A percentile compares a stretch with the other conserved stretches of the same genome.
phyloP scores from a whole-genome alignment of 2,113 vertebrate genomes.

The Caloenas nicobarica region DNA sequence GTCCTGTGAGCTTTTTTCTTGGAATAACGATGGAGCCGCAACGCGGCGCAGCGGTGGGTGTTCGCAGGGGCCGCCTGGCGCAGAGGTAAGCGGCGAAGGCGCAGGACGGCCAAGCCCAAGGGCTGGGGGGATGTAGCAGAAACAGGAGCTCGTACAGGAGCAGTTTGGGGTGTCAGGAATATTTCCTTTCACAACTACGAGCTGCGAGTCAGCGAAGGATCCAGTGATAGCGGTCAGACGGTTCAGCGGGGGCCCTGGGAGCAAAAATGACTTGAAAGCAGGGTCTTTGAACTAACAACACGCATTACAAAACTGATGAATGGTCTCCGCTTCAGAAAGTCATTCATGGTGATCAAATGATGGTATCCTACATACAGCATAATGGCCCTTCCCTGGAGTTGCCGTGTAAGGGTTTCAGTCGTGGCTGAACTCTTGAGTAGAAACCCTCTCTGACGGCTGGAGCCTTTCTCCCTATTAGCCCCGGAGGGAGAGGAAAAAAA shows the following conservation, averaged over 20 bases:
- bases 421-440: neutral
- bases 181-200: neutral
- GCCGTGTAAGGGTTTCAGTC: neutral
- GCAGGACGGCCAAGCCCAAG: no score
- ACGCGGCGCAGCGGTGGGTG: no score
- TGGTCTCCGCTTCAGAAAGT: conserved; percentile 37
- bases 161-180: no score
- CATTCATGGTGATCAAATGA: conserved; percentile 2
- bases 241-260: neutral
- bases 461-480: conserved; percentile 43
- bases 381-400: conserved; percentile 13
- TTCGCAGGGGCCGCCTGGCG: no score
- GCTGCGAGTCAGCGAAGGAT: neutral
- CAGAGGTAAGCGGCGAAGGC: no score
- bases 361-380: neutral
- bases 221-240: neutral
- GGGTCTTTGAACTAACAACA: conserved; percentile 13
- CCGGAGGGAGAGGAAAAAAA: neutral
- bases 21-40: neutral
- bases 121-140: no score
- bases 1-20: conserved; percentile 47
- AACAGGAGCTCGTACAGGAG: no score
- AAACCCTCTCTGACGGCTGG: neutral
- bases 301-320: conserved; percentile 7
- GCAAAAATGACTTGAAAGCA: conserved; percentile 1